Conservation (phyloP, 2,888 invertebrate species). For the Arrhopalites spinosus region DNA sequence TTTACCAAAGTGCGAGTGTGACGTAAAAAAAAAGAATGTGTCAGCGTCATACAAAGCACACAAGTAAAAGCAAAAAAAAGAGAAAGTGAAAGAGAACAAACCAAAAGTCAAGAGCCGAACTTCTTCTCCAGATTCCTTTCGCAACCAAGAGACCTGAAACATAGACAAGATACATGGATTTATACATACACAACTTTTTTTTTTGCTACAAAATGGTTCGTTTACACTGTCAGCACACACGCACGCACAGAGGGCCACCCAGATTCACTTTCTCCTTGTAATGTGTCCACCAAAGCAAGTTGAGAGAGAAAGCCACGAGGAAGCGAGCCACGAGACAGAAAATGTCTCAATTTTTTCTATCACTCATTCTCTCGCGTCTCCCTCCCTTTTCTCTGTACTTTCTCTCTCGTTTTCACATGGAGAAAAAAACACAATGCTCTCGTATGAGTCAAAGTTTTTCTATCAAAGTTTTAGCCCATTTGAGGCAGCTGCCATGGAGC, state of each 20-base stretch:
- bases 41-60: too few species aligned
- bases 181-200: too few species aligned
- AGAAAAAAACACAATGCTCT: neutral
- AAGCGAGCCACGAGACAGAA: slow-evolving; percentile 4
- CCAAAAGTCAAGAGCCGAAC: slow-evolving; percentile 73
- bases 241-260: neutral
- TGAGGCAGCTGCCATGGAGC: slow-evolving; percentile 47
- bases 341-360: slow-evolving; percentile 26
- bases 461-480: slow-evolving; percentile 50
- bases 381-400: neutral
- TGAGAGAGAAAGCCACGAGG: neutral
- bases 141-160: slow-evolving; percentile 69
- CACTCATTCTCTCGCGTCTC: slow-evolving; percentile 12
- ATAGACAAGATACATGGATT: neutral
- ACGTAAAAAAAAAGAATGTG: too few species aligned
- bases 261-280: neutral
- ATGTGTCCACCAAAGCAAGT: neutral
- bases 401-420: neutral
- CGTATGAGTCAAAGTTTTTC: slow-evolving; percentile 42
- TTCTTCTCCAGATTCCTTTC: slow-evolving; percentile 67
- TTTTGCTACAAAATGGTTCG: too few species aligned
- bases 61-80: neutral
- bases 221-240: too few species aligned
- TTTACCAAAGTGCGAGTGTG: too few species aligned
- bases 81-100: slow-evolving; percentile 56